Conservation (phyloP, 1,140 invertebrate species). For the Pseudoatta argentina region DNA sequence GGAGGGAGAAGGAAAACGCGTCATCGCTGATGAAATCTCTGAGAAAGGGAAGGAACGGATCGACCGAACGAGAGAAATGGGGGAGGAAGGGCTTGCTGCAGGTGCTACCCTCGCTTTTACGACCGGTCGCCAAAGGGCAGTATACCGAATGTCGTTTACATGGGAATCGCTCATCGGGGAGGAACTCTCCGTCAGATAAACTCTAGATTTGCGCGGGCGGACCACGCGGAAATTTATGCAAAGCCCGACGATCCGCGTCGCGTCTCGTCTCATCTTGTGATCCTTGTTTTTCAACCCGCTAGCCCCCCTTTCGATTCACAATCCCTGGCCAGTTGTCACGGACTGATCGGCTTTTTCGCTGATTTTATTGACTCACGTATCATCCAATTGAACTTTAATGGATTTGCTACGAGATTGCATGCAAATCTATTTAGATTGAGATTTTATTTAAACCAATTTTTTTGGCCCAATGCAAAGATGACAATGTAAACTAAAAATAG, state of each 20-base stretch:
- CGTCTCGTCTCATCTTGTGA: constrained; percentile 44
- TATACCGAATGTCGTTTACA: constrained; percentile 78
- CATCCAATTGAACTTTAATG: constrained; percentile 9
- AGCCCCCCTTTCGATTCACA: not conserved
- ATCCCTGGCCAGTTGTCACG: not conserved
- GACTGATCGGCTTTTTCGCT: constrained; percentile 18
- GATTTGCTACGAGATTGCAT: not conserved
- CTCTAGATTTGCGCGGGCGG: constrained; percentile 69
- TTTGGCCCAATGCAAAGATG: not conserved
- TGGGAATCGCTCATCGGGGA: constrained; percentile 77
- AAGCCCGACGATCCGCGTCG: constrained; percentile 69
- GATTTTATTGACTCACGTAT: not conserved
- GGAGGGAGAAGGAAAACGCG: not conserved
- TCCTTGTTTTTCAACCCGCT: not conserved
- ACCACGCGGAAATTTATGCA: constrained; percentile 75
- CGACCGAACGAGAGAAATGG: not conserved
- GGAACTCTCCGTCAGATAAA: constrained; percentile 71
- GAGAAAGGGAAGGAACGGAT: constrained; percentile 8
- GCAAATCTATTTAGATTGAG: not conserved
- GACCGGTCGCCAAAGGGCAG: constrained; percentile 76
- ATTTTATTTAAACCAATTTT: not conserved
- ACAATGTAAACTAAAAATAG: not conserved
- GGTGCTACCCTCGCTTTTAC: constrained; percentile 70
- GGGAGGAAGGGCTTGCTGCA: constrained; percentile 36
- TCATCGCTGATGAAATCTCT: not conserved